Conservation (phyloP, 2,888 invertebrate species). For the Xestoiulus laeticollis region DNA sequence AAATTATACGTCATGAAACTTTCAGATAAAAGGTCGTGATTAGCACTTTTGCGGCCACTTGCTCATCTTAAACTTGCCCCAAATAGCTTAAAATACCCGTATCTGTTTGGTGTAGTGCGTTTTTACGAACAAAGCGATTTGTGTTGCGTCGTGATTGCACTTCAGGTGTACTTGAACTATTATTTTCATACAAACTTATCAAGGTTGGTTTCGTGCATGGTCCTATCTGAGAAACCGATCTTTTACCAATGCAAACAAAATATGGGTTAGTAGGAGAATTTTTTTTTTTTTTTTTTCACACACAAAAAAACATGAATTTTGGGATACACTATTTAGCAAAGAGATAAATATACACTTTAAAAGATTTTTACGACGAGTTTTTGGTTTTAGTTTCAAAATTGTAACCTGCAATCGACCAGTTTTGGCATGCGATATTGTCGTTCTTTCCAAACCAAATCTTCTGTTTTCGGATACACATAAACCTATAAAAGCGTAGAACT, state of each 20-base stretch:
- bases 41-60: constrained; percentile 28
- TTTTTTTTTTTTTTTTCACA: not conserved
- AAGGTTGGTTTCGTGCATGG: constrained; percentile 14
- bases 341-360: not conserved
- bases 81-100: constrained; percentile 21
- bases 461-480: not conserved
- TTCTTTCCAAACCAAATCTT: not conserved
- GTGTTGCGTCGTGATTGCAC: constrained; percentile 40
- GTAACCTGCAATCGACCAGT: constrained; percentile 11
- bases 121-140: constrained; percentile 20
- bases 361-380: not conserved
- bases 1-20: not conserved
- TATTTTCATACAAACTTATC: constrained; percentile 41
- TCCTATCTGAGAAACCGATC: constrained; percentile 22
- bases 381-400: not conserved
- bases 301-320: not conserved
- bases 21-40: constrained; percentile 4
- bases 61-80: constrained; percentile 42
- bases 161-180: constrained; percentile 31
- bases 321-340: not conserved
- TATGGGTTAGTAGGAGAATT: constrained; percentile 41
- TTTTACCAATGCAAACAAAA: constrained; percentile 15
- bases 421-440: constrained; percentile 6
- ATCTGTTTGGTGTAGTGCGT: not conserved
- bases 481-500: not conserved